These are phyloP conservation scores for Philypnodon macrostomus DNA, from an alignment of 2,797 vertebrate species.

Conservation along the genomic window DNA sequence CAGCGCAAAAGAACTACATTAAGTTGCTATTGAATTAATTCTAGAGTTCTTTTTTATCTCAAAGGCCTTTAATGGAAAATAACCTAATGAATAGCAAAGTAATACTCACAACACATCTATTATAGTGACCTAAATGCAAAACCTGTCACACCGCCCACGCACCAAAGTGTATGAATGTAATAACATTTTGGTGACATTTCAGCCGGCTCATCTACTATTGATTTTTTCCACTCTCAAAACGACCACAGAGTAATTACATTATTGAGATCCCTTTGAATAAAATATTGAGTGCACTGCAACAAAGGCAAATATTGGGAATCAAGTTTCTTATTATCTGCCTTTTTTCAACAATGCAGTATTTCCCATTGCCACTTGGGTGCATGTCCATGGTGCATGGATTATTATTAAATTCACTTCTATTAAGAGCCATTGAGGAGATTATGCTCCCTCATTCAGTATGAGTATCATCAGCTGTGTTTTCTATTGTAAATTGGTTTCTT, in stretches of 20 bases:
- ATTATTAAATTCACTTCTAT: constrained; percentile 34
- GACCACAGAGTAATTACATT: constrained; percentile 24
- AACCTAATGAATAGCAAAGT: not conserved
- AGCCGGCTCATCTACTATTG: constrained; percentile 19
- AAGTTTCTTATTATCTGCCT: constrained; percentile 29
- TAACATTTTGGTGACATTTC: constrained; percentile 32
- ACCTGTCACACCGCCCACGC: not conserved
- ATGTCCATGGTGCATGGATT: constrained; percentile 19
- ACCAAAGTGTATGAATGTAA: constrained; percentile 22
- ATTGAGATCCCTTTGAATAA: constrained; percentile 16
- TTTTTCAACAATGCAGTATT: constrained; percentile 33
- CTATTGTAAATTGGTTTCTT: constrained; percentile 24
- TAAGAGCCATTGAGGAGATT: constrained; percentile 29
- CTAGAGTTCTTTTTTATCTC: constrained; percentile 4
- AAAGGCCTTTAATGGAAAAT: constrained; percentile 2
- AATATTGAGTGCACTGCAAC: constrained; percentile 15
- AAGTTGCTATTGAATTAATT: constrained; percentile 1
- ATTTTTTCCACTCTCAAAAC: constrained; percentile 26
- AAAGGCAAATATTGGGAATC: constrained; percentile 7
- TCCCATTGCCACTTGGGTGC: constrained; percentile 13
- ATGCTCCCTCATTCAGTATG: constrained; percentile 27
- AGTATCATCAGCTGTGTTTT: constrained; percentile 30
- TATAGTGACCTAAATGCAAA: constrained; percentile 8
- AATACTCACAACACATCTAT: constrained; percentile 10
- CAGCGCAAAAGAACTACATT: not conserved